A percentile compares a stretch with the other conserved stretches of the same genome.
Conservation (phyloP, 2,113 vertebrate genomes). For the Crotophaga sulcirostris region DNA sequence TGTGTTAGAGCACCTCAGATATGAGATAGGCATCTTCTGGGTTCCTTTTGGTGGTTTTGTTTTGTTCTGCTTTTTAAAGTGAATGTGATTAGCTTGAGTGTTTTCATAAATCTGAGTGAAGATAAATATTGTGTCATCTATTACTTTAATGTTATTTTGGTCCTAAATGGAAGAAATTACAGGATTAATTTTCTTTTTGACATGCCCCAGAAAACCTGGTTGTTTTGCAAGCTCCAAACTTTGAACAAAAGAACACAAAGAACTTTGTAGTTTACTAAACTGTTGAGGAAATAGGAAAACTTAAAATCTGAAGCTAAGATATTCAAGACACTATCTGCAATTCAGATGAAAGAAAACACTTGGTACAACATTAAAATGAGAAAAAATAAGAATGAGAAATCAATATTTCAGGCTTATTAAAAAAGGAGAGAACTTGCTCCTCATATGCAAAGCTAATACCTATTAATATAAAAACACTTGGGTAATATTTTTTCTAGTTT, state of each 20-base stretch:
- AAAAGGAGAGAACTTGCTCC: not conserved
- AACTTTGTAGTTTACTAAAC: not conserved
- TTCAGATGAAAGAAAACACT: not conserved
- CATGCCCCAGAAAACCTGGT: not conserved
- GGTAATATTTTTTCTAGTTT: not conserved
- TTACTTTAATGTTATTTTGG: not conserved
- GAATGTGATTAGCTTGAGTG: not conserved
- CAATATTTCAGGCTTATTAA: not conserved
- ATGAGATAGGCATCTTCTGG: not conserved
- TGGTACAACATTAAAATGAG: not conserved
- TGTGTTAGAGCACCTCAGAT: not conserved
- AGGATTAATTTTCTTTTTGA: not conserved
- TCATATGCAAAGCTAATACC: not conserved
- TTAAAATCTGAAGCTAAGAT: not conserved
- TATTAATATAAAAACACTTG: not conserved
- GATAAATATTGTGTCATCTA: not conserved
- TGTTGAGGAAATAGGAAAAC: not conserved
- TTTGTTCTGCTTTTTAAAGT: not conserved
- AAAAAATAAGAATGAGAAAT: not conserved
- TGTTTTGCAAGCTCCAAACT: not conserved
- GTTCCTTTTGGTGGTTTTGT: not conserved
- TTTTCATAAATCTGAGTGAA: not conserved
- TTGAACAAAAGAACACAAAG: not conserved
- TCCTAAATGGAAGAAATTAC: not conserved
- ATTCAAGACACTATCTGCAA: not conserved